Evolutionary conservation across 2,113 vertebrate species (phyloP).

Genomic region (Otis tarda): DNA sequence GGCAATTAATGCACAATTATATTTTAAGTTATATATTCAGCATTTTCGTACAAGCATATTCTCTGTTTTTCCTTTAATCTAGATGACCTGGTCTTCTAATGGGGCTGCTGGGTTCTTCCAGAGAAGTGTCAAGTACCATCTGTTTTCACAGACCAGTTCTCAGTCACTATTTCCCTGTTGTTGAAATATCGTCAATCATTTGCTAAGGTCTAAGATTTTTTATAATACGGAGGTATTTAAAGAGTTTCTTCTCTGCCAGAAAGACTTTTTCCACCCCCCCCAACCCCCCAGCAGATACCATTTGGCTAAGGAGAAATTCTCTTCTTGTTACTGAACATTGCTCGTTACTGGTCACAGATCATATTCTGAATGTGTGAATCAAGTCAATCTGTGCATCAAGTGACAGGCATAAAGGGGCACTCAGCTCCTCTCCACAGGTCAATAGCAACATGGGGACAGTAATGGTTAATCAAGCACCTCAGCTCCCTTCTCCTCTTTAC

Average conservation of each 20-base stretch:
- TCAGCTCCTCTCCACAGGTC: not conserved
- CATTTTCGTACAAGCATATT: not conserved
- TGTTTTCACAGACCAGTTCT: not conserved
- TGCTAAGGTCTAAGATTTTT: not conserved
- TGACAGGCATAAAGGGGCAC: not conserved
- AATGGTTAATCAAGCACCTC: not conserved
- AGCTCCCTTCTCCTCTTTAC: not conserved
- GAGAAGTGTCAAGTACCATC: not conserved
- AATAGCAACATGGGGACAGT: not conserved
- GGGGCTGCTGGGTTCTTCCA: not conserved
- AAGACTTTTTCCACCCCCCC: not conserved
- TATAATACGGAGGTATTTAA: not conserved
- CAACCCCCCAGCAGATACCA: not conserved
- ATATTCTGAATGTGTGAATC: not conserved
- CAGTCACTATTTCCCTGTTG: conserved; percentile 2
- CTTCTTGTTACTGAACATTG: not conserved
- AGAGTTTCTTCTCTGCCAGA: not conserved
- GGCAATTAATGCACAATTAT: not conserved
- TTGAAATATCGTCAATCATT: conserved; percentile 24
- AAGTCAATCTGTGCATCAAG: not conserved
- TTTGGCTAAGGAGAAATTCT: not conserved
- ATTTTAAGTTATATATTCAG: not conserved
- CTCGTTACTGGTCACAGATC: not conserved
- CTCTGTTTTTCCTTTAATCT: not conserved
- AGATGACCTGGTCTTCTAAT: not conserved